phyloP scores from a whole-genome alignment of 2,113 vertebrate species.

The Butorides virescens region DNA sequence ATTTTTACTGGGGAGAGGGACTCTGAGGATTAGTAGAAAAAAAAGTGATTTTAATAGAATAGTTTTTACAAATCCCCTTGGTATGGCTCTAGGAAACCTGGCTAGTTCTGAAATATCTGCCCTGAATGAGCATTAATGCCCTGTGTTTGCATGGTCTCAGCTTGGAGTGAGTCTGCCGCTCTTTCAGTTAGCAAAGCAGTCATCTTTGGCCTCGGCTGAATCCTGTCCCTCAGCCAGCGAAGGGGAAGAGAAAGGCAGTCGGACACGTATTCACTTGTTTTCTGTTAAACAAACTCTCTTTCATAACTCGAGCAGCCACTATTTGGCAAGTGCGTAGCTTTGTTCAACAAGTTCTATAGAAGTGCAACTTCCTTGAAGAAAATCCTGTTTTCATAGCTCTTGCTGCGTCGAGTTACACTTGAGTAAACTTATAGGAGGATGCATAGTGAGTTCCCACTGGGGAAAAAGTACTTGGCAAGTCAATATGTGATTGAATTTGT shows the following conservation, averaged over 20 bases:
- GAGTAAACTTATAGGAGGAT: not conserved
- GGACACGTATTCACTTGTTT: not conserved
- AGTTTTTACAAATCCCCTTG: not conserved
- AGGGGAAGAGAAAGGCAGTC: not conserved
- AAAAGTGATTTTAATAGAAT: not conserved
- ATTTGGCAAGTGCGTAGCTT: not conserved
- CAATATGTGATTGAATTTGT: not conserved
- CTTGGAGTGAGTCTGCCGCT: not conserved
- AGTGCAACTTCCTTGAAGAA: not conserved
- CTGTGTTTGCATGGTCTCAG: not conserved
- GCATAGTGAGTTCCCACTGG: not conserved
- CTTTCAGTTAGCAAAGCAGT: not conserved
- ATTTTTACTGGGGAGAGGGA: not conserved
- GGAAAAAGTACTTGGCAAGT: not conserved
- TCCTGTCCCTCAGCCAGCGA: not conserved
- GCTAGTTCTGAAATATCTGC: not conserved
- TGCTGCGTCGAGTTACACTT: not conserved
- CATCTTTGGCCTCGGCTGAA: not conserved
- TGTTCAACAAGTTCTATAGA: not conserved
- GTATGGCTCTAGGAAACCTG: not conserved
- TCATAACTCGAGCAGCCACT: not conserved
- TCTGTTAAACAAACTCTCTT: not conserved
- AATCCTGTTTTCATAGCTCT: not conserved
- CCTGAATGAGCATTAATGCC: not conserved
- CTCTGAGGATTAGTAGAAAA: not conserved